Conservation (phyloP, 2,888 invertebrate species). For the Nephrotoma flavescens region DNA sequence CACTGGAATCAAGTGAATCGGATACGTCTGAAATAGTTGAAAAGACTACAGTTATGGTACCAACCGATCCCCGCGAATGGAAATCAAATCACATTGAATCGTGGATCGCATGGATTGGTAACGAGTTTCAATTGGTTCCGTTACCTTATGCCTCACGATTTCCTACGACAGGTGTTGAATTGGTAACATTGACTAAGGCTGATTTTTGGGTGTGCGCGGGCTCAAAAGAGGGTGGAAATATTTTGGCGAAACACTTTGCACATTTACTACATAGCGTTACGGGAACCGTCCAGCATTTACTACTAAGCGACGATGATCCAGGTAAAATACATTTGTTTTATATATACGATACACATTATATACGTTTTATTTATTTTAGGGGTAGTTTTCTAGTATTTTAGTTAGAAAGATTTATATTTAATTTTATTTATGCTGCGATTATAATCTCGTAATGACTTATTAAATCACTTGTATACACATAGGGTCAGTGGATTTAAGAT, state of each 20-base stretch:
- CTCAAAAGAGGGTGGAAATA: constrained; percentile 34
- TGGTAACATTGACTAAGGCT: constrained; percentile 43
- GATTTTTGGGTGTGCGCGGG: constrained; percentile 43
- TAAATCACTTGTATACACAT: not conserved
- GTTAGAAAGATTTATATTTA: not conserved
- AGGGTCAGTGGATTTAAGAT: not conserved
- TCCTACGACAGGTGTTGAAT: constrained; percentile 39
- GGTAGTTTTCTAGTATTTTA: not conserved
- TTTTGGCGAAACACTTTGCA: constrained; percentile 46
- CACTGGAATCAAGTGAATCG: not conserved
- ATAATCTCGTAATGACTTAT: not conserved
- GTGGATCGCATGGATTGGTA: constrained; percentile 47
- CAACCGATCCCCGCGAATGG: constrained; percentile 48
- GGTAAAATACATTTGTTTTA: constrained; percentile 21
- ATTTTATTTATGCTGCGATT: not conserved
- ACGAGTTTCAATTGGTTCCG: constrained; percentile 41
- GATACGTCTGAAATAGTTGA: not conserved
- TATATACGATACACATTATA: constrained; percentile 5
- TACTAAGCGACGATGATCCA: constrained; percentile 36
- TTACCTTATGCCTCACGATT: constrained; percentile 37
- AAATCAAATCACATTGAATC: constrained; percentile 38
- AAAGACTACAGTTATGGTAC: not conserved
- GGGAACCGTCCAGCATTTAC: constrained; percentile 41
- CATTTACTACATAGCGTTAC: constrained; percentile 42
- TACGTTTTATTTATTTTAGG: not conserved